phyloP scores from a whole-genome alignment of 2,888 invertebrate genomes.

The Conchocele bisecta region DNA sequence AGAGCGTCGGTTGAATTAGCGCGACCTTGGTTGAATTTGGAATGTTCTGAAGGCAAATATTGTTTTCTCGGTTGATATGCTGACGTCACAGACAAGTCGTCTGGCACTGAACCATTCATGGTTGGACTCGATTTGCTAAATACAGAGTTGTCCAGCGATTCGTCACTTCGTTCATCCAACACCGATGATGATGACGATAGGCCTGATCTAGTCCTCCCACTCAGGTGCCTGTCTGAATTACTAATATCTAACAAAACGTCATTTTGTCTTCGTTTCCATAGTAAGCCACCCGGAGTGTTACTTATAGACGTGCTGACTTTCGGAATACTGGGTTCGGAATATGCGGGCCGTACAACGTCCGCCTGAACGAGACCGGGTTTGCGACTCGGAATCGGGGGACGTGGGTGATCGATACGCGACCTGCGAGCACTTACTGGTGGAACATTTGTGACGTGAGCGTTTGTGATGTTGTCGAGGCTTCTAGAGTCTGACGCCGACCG shows the following conservation, averaged over 20 bases:
- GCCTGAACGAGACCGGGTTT: conserved; percentile 39
- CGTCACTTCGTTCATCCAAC: conserved; percentile 19
- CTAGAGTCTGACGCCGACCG: conserved; percentile 16
- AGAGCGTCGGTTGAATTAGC: conserved; percentile 54
- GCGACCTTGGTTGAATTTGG: conserved; percentile 49
- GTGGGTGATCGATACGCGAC: conserved; percentile 53
- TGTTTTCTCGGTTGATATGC: conserved; percentile 57
- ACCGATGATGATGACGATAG: conserved; percentile 36
- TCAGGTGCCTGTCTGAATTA: conserved; percentile 43
- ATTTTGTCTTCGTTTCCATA: conserved; percentile 67
- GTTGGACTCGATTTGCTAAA: conserved; percentile 22
- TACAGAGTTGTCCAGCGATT: conserved; percentile 46
- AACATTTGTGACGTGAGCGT: background rate
- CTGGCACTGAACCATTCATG: conserved; percentile 49
- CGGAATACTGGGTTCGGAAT: conserved; percentile 50
- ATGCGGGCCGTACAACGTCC: conserved; percentile 46
- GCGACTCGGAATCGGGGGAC: conserved; percentile 49
- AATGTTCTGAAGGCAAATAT: conserved; percentile 41
- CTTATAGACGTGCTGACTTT: conserved; percentile 47
- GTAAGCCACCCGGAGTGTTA: conserved; percentile 65
- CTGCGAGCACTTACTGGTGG: conserved; percentile 16
- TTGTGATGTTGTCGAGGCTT: background rate
- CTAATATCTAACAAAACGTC: conserved; percentile 52
- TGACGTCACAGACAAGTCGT: conserved; percentile 55
- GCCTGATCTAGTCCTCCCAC: conserved; percentile 30